Conservation (phyloP, 2,113 vertebrate species). For the Corvus hawaiiensis region DNA sequence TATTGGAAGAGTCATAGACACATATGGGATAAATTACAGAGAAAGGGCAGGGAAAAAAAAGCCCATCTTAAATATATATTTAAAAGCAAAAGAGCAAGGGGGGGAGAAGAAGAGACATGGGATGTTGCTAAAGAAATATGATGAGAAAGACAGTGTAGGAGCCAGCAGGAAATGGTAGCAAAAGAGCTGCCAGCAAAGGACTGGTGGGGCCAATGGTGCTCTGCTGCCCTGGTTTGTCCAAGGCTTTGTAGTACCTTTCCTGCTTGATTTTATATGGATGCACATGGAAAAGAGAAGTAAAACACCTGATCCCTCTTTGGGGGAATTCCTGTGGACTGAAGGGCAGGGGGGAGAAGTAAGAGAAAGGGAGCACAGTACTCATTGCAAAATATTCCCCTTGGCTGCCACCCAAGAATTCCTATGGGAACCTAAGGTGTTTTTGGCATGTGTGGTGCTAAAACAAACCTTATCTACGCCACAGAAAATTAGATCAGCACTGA, state of each 20-base stretch:
- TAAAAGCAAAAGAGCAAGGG: neutral
- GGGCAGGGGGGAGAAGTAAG: neutral
- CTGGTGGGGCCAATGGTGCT: accelerated
- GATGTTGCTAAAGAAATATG: neutral
- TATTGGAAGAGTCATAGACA: neutral
- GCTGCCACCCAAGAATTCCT: neutral
- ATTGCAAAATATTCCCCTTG: neutral
- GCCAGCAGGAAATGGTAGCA: neutral
- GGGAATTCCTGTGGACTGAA: neutral
- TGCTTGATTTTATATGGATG: neutral
- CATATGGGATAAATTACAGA: constrained; percentile 32
- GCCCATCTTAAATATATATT: neutral
- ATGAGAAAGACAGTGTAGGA: neutral
- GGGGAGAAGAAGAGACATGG: neutral
- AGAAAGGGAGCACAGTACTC: neutral
- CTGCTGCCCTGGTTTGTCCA: neutral
- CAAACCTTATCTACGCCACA: neutral
- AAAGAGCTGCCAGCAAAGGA: neutral
- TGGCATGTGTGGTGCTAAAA: neutral
- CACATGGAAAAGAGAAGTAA: neutral
- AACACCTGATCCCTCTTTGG: neutral
- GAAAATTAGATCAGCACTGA: neutral
- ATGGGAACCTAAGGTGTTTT: neutral
- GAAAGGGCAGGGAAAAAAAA: constrained; percentile 18
- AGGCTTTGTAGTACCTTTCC: neutral